Base-by-base conservation (phyloP, 2,888 invertebrate species). In the Cheilosia scutellata region DNA sequence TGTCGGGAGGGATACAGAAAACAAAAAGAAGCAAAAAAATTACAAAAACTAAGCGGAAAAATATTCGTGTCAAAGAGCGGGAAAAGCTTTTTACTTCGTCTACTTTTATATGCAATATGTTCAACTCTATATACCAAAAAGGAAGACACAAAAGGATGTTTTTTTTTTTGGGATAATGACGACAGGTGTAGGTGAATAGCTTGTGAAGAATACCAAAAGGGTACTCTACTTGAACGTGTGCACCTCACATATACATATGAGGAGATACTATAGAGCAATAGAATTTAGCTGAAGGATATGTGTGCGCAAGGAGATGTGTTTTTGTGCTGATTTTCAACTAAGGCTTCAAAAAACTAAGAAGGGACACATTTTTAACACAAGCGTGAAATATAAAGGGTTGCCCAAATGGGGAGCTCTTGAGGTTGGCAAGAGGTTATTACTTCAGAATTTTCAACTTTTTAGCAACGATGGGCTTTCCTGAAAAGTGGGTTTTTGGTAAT, bases 221-320 rank as follows among this genome's bases (percentile, higher is more conserved):
- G 74, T 72, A 40, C 72, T 72, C 68, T 25, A 47, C 72, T 60
- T 57, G 47, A 82, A 49, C 55, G 66, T 78, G 71, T 60, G 37
- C 40, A n/a, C 31, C 53, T 37, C 29, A 57, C n/a, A n/a, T n/a
- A n/a, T n/a, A n/a, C n/a, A n/a, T n/a, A n/a, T 11, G 27, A 57
- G 44, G 51, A 20, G n/a, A 37, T 47, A 37, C 9, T 25, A 27
- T 5, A 7, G 9, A 51, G 51, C 51, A 44, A 65, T 53, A 37
- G 70, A 70, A 79, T 75, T 70, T 75, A 70, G 66, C 74, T 79
- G 65, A 84, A 75, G 70, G 75, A 79, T 60, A 80, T 79, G 68
- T 84, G 58, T 58, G 79, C 53, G 49, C 58, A 68, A 65, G 33
- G 51, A 6, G 16, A 16, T 42, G 42, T 29, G 4, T 57, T 68